Evolutionary conservation across 2,888 invertebrate genomes (phyloP).

Genomic region (Blomia tropicalis): DNA sequence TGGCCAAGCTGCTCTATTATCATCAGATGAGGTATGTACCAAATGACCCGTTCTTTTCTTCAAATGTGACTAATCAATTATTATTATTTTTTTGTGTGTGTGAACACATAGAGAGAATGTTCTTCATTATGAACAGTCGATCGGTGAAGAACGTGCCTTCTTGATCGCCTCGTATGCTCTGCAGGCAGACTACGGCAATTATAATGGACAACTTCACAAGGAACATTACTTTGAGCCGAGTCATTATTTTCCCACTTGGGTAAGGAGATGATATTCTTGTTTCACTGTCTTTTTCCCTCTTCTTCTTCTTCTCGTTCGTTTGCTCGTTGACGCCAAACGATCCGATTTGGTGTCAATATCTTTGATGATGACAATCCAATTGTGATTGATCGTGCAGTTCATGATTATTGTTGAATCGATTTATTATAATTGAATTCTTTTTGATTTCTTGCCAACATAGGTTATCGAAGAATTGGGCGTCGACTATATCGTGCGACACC

Average conservation of each 20-base stretch:
- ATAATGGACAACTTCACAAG: conserved; percentile 40
- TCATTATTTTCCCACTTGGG: conserved; percentile 60
- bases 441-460: too few relatives aligned
- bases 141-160: conserved; percentile 43
- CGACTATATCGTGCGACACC: conserved; percentile 41
- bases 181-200: conserved; percentile 81
- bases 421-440: too few relatives aligned
- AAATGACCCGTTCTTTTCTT: too few relatives aligned
- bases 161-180: conserved; percentile 71
- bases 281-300: conserved; percentile 13
- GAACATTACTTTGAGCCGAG: conserved; percentile 55
- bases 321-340: too few relatives aligned
- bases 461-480: conserved; percentile 41
- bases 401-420: too few relatives aligned
- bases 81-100: neutral
- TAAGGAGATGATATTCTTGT: too few relatives aligned
- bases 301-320: too few relatives aligned
- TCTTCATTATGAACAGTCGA: conserved; percentile 36
- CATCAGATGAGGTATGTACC: conserved; percentile 52
- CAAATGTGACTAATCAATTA: neutral
- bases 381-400: too few relatives aligned
- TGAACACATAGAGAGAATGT: conserved; percentile 56
- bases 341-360: too few relatives aligned
- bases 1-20: conserved; percentile 82
- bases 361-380: too few relatives aligned